A percentile compares a stretch with the other conserved stretches of the same genome.
Conservation (phyloP, 1,140 invertebrate genomes). For the Globodera rostochiensis region DNA sequence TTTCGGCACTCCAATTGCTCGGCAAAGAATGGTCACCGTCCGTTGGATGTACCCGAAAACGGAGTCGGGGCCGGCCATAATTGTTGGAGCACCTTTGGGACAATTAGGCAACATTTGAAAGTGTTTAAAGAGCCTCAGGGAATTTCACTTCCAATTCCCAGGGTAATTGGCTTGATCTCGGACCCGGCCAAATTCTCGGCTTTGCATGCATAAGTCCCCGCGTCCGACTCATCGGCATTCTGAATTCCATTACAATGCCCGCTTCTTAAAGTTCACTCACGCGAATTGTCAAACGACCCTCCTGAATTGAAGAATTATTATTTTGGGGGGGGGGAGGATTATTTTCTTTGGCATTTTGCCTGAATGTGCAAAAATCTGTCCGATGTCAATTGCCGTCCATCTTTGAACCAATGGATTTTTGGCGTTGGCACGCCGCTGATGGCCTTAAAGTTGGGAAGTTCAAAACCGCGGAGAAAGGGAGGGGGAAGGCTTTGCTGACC, state of each 20-base stretch:
- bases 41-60: slow-evolving; percentile 67
- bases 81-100: slow-evolving; percentile 65
- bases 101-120: background rate
- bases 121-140: background rate
- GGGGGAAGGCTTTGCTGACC: slow-evolving; percentile 44
- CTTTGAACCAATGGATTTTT: slow-evolving; percentile 67
- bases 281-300: slow-evolving; percentile 44
- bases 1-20: slow-evolving; percentile 63
- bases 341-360: background rate
- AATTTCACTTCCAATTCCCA: slow-evolving; percentile 68
- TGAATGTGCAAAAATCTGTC: slow-evolving; percentile 38
- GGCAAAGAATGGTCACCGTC: slow-evolving; percentile 64
- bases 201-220: slow-evolving; percentile 67
- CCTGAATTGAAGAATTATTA: slow-evolving; percentile 7
- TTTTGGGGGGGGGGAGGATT: background rate
- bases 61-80: slow-evolving; percentile 61
- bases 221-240: slow-evolving; percentile 57
- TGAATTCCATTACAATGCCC: slow-evolving; percentile 24
- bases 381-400: slow-evolving; percentile 58
- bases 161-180: slow-evolving; percentile 58
- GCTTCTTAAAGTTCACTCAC: slow-evolving; percentile 20
- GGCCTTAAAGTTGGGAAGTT: slow-evolving; percentile 8
- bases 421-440: slow-evolving; percentile 66
- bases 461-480: too few relatives aligned
- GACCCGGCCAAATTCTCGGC: slow-evolving; percentile 68